A percentile compares a stretch with the other conserved stretches of the same genome.
Evolutionary conservation across 2,888 invertebrate species (phyloP).

Genomic region (Cephus rjabovi): DNA sequence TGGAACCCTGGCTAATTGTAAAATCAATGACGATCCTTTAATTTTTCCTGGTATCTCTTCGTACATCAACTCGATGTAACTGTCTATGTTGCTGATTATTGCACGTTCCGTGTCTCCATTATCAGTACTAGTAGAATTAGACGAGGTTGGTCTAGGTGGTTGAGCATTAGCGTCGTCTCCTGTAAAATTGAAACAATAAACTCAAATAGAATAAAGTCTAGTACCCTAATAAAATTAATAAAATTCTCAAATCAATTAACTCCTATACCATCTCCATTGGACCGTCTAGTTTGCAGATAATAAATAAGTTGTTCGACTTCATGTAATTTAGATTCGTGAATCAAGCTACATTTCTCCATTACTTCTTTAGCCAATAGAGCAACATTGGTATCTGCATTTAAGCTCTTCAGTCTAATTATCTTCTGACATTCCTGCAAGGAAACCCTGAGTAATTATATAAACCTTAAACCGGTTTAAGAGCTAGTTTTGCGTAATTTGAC

Average conservation of each 20-base stretch:
- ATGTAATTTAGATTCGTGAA: constrained; percentile 82
- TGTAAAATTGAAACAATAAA: constrained; percentile 10
- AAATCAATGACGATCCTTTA: constrained; percentile 89
- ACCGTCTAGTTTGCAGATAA: constrained; percentile 84
- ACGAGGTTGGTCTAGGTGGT: constrained; percentile 56
- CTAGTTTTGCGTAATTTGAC: constrained; percentile 17
- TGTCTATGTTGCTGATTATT: constrained; percentile 87
- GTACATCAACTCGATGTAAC: constrained; percentile 95
- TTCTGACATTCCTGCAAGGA: constrained; percentile 78
- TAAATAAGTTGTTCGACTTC: constrained; percentile 91
- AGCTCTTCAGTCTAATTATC: constrained; percentile 83
- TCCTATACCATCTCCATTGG: constrained; percentile 45
- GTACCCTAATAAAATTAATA: constrained; percentile 18
- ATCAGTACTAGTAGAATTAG: constrained; percentile 51
- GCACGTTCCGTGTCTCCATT: constrained; percentile 70
- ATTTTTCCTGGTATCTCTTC: constrained; percentile 95
- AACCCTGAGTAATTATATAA: constrained; percentile 14
- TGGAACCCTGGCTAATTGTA: constrained; percentile 91
- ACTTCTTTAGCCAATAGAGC: constrained; percentile 84
- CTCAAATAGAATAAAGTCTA: background rate
- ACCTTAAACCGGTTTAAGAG: constrained; percentile 13
- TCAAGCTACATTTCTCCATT: constrained; percentile 85
- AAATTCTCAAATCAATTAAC: constrained; percentile 5
- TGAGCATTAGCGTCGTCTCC: constrained; percentile 44
- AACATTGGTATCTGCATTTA: constrained; percentile 84